A percentile compares a stretch with the other conserved stretches of the same genome.
phyloP scores from a whole-genome alignment of 53 echinoderm and acorn worm species.

The Holothuria scabra region DNA sequence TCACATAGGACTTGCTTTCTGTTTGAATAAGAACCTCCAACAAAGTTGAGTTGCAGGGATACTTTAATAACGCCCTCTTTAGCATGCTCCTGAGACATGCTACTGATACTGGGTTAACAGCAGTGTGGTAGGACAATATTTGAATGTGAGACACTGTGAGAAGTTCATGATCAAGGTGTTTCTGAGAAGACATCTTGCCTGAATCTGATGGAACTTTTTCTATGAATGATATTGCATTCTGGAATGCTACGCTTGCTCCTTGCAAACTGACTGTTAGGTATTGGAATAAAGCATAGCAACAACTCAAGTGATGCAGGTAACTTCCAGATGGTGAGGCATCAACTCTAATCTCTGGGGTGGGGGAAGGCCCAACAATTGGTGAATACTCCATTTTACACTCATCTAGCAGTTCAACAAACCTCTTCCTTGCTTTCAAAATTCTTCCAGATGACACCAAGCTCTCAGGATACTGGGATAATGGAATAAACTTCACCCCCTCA shows the following conservation, averaged over 20 bases:
- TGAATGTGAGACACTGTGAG: slow-evolving; percentile 63
- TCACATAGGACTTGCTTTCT: slow-evolving; percentile 83
- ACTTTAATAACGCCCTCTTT: slow-evolving; percentile 74
- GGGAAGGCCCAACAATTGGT: slow-evolving; percentile 39
- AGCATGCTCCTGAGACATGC: slow-evolving; percentile 68
- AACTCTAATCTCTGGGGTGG: not conserved
- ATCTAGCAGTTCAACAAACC: slow-evolving; percentile 55
- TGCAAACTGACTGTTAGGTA: slow-evolving; percentile 89
- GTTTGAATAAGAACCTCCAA: slow-evolving; percentile 68
- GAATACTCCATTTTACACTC: slow-evolving; percentile 42
- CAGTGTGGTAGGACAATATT: slow-evolving; percentile 70
- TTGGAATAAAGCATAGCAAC: slow-evolving; percentile 90
- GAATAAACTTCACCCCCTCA: slow-evolving; percentile 66
- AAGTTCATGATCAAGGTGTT: slow-evolving; percentile 72
- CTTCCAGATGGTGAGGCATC: slow-evolving; percentile 48
- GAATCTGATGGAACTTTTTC: slow-evolving; percentile 46
- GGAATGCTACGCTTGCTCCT: slow-evolving; percentile 79
- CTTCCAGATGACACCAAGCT: slow-evolving; percentile 62
- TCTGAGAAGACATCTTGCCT: slow-evolving; percentile 19
- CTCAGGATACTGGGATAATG: slow-evolving; percentile 53
- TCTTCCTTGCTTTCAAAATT: slow-evolving; percentile 84
- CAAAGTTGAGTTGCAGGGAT: slow-evolving; percentile 66
- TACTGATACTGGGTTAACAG: slow-evolving; percentile 68
- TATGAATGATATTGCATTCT: slow-evolving; percentile 63
- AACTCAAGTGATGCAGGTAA: slow-evolving; percentile 64